Percentiles rank a stretch among this genome's conserved stretches.
These are phyloP conservation scores for Nansenia antarctica DNA, from an alignment of 2,113 vertebrate species.

Conservation along the genomic window DNA sequence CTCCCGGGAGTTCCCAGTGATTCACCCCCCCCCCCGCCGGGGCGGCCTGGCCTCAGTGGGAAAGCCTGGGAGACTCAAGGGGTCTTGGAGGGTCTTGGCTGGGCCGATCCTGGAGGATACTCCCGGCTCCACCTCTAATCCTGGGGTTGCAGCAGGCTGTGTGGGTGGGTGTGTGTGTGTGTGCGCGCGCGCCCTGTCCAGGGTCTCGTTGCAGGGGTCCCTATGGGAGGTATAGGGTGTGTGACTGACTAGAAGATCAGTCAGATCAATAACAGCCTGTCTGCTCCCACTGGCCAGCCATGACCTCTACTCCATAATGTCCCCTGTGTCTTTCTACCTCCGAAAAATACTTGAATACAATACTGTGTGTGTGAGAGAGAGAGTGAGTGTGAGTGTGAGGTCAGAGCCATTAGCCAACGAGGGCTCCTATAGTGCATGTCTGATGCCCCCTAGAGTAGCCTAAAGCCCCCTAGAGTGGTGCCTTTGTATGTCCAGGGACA, in stretches of 20 bases:
- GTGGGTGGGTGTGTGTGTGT: background rate
- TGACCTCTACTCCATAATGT: conserved; percentile 26
- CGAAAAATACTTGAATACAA: too few relatives aligned
- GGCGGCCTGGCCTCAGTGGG: background rate
- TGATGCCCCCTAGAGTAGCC: too few relatives aligned
- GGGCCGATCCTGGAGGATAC: conserved; percentile 2
- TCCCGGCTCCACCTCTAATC: background rate
- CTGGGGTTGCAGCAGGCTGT: conserved; percentile 8
- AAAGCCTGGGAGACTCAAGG: background rate
- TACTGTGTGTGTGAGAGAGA: background rate
- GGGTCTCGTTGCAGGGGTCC: background rate
- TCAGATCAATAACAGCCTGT: conserved; percentile 25
- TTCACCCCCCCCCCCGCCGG: background rate
- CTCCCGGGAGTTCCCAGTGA: background rate
- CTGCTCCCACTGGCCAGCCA: conserved; percentile 16
- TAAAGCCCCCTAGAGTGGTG: too few relatives aligned
- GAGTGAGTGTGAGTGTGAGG: background rate
- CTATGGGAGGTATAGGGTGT: background rate
- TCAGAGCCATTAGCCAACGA: background rate
- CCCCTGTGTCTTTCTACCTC: background rate
- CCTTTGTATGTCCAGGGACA: too few relatives aligned
- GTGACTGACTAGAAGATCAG: background rate
- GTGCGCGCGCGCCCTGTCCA: background rate
- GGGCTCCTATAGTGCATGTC: too few relatives aligned
- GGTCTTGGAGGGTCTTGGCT: too few relatives aligned